Conservation (phyloP, 2,113 vertebrate species). For the Menura novaehollandiae region DNA sequence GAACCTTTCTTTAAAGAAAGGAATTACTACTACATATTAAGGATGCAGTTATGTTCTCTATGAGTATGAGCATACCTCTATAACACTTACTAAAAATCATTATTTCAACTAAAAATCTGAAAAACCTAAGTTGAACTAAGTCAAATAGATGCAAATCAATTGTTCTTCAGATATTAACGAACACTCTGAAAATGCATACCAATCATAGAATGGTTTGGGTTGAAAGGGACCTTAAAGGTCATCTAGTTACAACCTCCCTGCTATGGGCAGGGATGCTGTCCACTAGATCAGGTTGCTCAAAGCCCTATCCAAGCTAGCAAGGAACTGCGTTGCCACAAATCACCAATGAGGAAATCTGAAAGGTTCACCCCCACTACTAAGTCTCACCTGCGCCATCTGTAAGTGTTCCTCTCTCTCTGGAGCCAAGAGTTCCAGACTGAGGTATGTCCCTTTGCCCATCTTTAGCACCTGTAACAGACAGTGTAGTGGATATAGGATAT, state of each 20-base stretch:
- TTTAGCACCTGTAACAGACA: neutral
- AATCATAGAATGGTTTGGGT: neutral
- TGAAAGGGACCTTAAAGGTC: neutral
- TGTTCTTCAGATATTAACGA: neutral
- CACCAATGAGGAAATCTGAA: neutral
- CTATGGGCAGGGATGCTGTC: neutral
- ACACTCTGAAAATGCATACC: neutral
- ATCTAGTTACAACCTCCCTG: neutral
- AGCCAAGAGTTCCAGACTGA: neutral
- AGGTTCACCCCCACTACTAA: neutral
- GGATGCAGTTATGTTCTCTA: neutral
- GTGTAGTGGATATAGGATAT: neutral
- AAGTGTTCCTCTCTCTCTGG: neutral
- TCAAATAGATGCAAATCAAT: neutral
- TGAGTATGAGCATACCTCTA: neutral
- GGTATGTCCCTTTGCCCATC: neutral
- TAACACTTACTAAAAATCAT: neutral
- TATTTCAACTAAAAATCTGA: neutral
- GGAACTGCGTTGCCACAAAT: neutral
- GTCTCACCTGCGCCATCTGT: conserved; percentile 35
- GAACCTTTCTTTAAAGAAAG: neutral
- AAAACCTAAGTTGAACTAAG: neutral
- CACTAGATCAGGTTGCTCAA: neutral
- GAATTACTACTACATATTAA: neutral
- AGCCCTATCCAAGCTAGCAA: neutral